Evolutionary conservation across 2,888 invertebrate genomes (phyloP), one percentile per base, ranked within the genome.

Genomic region (Macrosiphum euphorbiae): DNA sequence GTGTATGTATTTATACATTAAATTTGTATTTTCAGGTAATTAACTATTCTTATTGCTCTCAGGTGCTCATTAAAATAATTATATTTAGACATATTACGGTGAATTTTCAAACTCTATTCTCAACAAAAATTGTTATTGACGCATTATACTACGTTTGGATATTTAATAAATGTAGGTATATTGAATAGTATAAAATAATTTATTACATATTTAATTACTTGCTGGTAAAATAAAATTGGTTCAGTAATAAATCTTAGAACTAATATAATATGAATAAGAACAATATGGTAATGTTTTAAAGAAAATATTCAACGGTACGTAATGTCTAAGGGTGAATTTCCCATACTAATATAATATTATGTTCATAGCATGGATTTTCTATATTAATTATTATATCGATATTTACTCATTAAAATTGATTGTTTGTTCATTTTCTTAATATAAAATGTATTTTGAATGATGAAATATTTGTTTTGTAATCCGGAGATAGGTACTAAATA

Each of bases 21-120:
- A 35, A 78, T 20, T 88, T 52, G 35, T 50, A 52, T 88, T 52
- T 88, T 88, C 20, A 35, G 88, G 10, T 35, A 55, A 41, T 87
- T 87, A 24, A 52, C 35, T 55, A n/a, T 55, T 55, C 0, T 35
- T 10, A 88, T 55, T 88, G 1, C 20, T 88, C 24, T 35, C n/a
- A 88, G 41, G 35, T 55, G 24, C 41, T 88, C 24, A 88, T 55
- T 88, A 88, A 88, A 88, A 88, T 35, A 35, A 52, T 35, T 52
- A 24, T 35, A 88, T 58, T 26, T 26, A 52, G 35, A 47, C 0
- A 28, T 24, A 10, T 47, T 28, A 78, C 20, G 0, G 50, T 52
- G 0, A 55, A 35, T 88, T 88, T 88, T 55, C 3, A 26, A 88
- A 88, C 26, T 55, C 52, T 55, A 20, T 88, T 52, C n/a, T 88